Conservation (phyloP, 1,140 invertebrate genomes). For the Brachionus asplanchnoidis region DNA sequence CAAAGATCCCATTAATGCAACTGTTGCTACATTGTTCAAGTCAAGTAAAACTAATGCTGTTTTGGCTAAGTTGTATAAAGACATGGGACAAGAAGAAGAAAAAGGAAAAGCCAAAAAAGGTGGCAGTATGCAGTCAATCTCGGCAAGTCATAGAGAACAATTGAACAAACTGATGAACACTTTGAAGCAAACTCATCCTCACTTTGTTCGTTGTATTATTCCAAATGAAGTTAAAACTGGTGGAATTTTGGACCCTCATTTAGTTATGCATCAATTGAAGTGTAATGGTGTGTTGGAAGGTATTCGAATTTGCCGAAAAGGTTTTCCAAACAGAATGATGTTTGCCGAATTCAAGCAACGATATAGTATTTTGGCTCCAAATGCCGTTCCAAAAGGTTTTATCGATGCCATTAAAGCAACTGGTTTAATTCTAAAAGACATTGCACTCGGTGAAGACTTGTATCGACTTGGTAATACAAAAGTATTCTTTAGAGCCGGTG, state of each 20-base stretch:
- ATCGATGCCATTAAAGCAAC: slow-evolving; percentile 75
- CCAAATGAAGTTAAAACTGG: slow-evolving; percentile 96
- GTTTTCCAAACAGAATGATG: slow-evolving; percentile 99
- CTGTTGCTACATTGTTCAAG: slow-evolving; percentile 63
- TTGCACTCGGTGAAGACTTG: slow-evolving; percentile 75
- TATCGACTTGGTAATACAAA: slow-evolving; percentile 94
- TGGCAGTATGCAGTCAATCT: slow-evolving; percentile 90
- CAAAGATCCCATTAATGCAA: slow-evolving; percentile 98
- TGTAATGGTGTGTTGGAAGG: slow-evolving; percentile 99
- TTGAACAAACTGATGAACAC: slow-evolving; percentile 94
- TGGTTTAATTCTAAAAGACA: slow-evolving; percentile 69
- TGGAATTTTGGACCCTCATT: slow-evolving; percentile 92
- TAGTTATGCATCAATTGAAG: slow-evolving; percentile 94
- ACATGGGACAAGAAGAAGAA: slow-evolving; percentile 37
- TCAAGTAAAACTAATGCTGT: slow-evolving; percentile 17
- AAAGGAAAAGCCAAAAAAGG: slow-evolving; percentile 78
- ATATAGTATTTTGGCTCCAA: slow-evolving; percentile 94
- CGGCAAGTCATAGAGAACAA: slow-evolving; percentile 83
- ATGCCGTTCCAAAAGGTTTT: slow-evolving; percentile 69
- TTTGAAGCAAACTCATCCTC: slow-evolving; percentile 88
- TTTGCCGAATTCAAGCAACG: slow-evolving; percentile 99
- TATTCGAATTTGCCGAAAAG: slow-evolving; percentile 99
- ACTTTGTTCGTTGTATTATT: slow-evolving; percentile 99
- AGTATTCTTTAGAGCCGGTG: slow-evolving; percentile 99
- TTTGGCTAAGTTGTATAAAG: slow-evolving; percentile 4